Base-by-base conservation (phyloP, 2,888 invertebrate genomes). In the Tetranychus piercei region DNA sequence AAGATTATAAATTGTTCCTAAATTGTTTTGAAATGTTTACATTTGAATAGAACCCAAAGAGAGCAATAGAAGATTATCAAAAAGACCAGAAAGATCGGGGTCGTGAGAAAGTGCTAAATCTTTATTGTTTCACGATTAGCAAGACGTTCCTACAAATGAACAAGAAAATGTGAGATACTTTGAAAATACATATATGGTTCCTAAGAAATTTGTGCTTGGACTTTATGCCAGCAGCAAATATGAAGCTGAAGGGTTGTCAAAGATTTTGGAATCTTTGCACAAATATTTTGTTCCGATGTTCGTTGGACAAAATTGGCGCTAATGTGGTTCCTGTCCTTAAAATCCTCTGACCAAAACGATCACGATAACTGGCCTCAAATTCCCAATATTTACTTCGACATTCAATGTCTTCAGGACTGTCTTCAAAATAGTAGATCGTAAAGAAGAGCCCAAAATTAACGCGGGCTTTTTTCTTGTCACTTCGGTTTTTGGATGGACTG, bases 211-310 rank as follows among this genome's bases (percentile, higher is more conserved):
- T 78, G 82, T 87, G 44, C 85, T 88, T 78, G 85, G 86, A 0
- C 86, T 86, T 2, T 88, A 88, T 80, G 86, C 87, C 1, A 84
- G 85, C 18, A 86, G 87, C 1, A 88, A 88, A 79, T 82, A 86
- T 74, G 82, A 84, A 75, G 87, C 87, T 1, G 88, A 88, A 80
- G n/a, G n/a, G n/a, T n/a, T n/a, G n/a, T n/a, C n/a, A n/a, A n/a
- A n/a, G 8, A 1, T 22, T 15, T 69, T 20, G 2, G 23, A 69
- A 69, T 20, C 69, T 20, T 69, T 69, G 23, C 4, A 22, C 11
- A 8, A n/a, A 69, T 11, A 69, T 20, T 20, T 23, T 69, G 5
- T 69, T 23, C 4, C 69, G 69, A 69, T 69, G 69, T 18, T 69
- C 69, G 22, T 11, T 20, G 2, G 69, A 9, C 5, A 69, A 22